Conservation (phyloP, 2,113 vertebrate genomes). For the Illadopsis cleaveri region DNA sequence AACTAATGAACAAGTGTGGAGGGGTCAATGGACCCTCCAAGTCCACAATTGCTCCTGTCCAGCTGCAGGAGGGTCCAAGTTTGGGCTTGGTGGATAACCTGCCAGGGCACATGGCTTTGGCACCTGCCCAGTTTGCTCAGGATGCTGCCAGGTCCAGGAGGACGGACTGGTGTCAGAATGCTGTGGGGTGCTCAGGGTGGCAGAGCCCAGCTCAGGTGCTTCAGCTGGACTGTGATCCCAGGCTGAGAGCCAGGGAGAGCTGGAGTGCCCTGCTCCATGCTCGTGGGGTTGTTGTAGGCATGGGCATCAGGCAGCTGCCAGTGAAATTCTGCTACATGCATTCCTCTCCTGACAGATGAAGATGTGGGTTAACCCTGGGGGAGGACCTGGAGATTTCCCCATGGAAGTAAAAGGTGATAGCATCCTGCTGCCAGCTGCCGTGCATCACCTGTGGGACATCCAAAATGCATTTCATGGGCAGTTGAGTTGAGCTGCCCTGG, state of each 20-base stretch:
- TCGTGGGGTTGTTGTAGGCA: background rate
- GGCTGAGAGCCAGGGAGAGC: background rate
- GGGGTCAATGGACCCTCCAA: background rate
- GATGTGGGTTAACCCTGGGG: background rate
- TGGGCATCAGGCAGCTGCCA: background rate
- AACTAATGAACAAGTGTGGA: background rate
- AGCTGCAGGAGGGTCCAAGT: accelerated
- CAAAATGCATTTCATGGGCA: background rate
- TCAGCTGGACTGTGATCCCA: background rate
- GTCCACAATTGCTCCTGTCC: background rate
- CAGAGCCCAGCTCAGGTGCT: background rate
- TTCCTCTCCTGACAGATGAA: background rate
- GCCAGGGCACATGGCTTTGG: background rate
- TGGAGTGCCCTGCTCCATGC: background rate
- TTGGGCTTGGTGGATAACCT: background rate
- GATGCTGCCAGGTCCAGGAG: accelerated
- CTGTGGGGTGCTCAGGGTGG: background rate
- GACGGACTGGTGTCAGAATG: background rate
- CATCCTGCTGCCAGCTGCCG: background rate
- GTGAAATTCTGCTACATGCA: background rate
- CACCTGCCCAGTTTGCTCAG: background rate
- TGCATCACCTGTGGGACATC: accelerated
- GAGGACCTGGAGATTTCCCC: background rate
- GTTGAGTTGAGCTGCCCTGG: background rate
- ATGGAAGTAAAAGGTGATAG: background rate